These are phyloP conservation scores for Epistrophe eligans DNA, from an alignment of 2,888 invertebrate species.

Conservation along the genomic window DNA sequence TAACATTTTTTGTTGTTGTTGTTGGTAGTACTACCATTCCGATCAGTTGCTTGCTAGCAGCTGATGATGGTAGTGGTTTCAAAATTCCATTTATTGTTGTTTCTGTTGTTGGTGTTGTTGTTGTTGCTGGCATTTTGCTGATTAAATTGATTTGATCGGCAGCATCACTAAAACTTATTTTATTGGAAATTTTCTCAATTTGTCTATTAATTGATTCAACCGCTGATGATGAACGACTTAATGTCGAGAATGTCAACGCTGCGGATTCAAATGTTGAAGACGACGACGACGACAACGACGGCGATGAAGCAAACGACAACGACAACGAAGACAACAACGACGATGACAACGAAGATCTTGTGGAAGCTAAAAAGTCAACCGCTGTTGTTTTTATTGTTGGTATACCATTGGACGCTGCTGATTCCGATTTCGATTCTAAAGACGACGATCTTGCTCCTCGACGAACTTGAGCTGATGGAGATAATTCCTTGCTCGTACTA, in stretches of 20 bases:
- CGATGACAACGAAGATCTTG: conserved; percentile 13
- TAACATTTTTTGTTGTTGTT: conserved; percentile 39
- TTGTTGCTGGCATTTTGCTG: conserved; percentile 68
- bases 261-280: conserved; percentile 30
- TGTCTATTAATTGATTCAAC: conserved; percentile 73
- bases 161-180: conserved; percentile 66
- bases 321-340: conserved; percentile 11
- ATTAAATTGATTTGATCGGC: conserved; percentile 74
- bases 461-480: conserved; percentile 60
- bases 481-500: conserved; percentile 48
- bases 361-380: conserved; percentile 8
- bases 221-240: conserved; percentile 52
- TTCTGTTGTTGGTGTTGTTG: conserved; percentile 59
- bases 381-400: conserved; percentile 4
- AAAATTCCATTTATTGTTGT: conserved; percentile 30
- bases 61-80: conserved; percentile 33
- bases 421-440: conserved; percentile 40
- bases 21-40: conserved; percentile 15
- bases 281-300: conserved; percentile 1
- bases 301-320: conserved; percentile 13
- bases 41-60: conserved; percentile 32
- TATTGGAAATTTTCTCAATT: conserved; percentile 74
- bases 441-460: conserved; percentile 42
- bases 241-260: conserved; percentile 48
- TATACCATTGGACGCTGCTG: conserved; percentile 3